phyloP scores from a whole-genome alignment of 23 tunicate genomes.

The Ciona savignyi region DNA sequence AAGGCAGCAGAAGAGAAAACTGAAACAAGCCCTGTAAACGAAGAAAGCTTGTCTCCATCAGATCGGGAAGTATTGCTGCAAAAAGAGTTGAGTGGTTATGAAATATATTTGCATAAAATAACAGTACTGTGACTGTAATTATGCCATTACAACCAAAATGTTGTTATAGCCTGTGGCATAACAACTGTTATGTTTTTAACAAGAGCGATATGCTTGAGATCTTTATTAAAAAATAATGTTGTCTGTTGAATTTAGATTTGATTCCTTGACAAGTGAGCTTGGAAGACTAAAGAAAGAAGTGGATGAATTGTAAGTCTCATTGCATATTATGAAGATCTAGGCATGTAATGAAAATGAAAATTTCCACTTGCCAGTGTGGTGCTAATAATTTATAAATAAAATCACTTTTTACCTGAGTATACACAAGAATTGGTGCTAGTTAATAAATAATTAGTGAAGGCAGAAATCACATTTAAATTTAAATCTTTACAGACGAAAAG shows the following conservation, averaged over 20 bases:
- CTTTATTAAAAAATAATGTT: background rate
- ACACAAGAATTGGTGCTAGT: too few relatives aligned
- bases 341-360: too few relatives aligned
- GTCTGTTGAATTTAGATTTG: constrained; percentile 12
- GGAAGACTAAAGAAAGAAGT: constrained; percentile 49
- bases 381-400: too few relatives aligned
- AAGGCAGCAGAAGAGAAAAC: constrained; percentile 22
- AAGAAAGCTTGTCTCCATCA: constrained; percentile 22
- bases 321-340: too few relatives aligned
- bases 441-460: too few relatives aligned
- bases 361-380: too few relatives aligned
- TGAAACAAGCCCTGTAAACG: constrained; percentile 17
- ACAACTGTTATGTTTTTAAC: background rate
- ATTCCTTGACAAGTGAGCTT: constrained; percentile 27
- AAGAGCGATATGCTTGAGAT: background rate
- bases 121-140: too few relatives aligned
- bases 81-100: constrained; percentile 45
- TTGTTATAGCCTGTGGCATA: too few relatives aligned
- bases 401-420: too few relatives aligned
- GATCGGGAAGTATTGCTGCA: constrained; percentile 55
- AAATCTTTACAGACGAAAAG: constrained; percentile 28
- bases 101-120: too few relatives aligned
- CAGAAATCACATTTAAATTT: background rate
- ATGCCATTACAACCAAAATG: too few relatives aligned
- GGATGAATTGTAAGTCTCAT: constrained; percentile 62